These are phyloP conservation scores for Brachyalestes nurse DNA, from an alignment of 2,797 vertebrate species.

Conservation along the genomic window DNA sequence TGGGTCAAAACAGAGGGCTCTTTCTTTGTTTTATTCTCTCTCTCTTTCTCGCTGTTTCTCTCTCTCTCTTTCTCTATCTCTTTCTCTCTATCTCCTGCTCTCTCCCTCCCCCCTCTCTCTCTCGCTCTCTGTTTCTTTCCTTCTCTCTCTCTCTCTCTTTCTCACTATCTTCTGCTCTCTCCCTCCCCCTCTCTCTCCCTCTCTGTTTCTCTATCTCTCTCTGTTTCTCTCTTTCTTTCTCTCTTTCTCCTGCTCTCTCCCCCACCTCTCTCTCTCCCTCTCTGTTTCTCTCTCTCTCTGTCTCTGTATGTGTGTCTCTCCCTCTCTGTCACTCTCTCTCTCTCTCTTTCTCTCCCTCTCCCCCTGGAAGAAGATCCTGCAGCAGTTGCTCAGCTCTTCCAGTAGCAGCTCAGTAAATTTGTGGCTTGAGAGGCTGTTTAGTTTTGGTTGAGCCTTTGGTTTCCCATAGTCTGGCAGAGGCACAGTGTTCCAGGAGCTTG, in stretches of 20 bases:
- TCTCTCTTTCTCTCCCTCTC: background rate
- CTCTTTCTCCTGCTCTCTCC: too few species aligned
- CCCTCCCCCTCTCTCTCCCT: too few species aligned
- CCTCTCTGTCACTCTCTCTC: too few species aligned
- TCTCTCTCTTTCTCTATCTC: background rate
- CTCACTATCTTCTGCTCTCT: too few species aligned
- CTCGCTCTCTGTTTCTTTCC: too few species aligned
- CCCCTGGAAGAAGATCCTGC: constrained; percentile 5
- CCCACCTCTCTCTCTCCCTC: background rate
- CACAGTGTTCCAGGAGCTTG: constrained; percentile 36
- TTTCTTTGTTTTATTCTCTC: constrained; percentile 12
- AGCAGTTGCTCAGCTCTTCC: constrained; percentile 18
- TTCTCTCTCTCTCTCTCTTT: too few species aligned
- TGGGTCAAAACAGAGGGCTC: background rate
- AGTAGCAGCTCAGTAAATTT: constrained; percentile 55
- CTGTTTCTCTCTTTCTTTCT: too few species aligned
- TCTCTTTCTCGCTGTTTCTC: background rate
- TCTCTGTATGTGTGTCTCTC: too few species aligned
- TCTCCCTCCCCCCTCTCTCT: background rate
- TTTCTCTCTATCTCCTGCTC: background rate
- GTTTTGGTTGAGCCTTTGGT: constrained; percentile 51
- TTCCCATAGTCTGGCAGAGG: constrained; percentile 47
- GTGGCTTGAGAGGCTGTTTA: constrained; percentile 50
- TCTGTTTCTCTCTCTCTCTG: too few species aligned
- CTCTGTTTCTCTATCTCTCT: too few species aligned